These are phyloP conservation scores for Beris morrisii DNA, from an alignment of 2,888 invertebrate genomes.

Conservation along the genomic window DNA sequence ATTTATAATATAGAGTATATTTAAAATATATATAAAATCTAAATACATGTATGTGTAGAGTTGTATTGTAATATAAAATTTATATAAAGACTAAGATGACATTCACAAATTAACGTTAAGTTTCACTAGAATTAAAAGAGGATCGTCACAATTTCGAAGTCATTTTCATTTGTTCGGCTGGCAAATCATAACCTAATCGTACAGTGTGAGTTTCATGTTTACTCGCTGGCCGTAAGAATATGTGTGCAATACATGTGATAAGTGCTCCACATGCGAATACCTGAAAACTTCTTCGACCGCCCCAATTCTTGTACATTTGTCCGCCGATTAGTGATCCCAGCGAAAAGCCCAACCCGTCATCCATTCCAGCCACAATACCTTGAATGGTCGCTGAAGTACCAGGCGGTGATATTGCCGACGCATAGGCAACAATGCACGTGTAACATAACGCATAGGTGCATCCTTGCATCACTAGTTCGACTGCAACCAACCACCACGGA, in stretches of 20 bases:
- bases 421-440: constrained; percentile 75
- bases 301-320: constrained; percentile 64
- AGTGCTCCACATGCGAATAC: constrained; percentile 55
- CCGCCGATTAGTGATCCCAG: constrained; percentile 77
- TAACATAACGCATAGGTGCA: constrained; percentile 86
- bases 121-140: too few relatives aligned
- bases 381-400: constrained; percentile 84
- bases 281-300: constrained; percentile 63
- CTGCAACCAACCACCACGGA: constrained; percentile 80
- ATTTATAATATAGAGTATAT: too few relatives aligned
- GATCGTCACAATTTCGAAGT: constrained; percentile 3
- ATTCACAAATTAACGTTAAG: too few relatives aligned
- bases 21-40: too few relatives aligned
- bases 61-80: too few relatives aligned
- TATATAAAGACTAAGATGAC: too few relatives aligned
- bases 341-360: constrained; percentile 80
- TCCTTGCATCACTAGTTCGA: constrained; percentile 82
- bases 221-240: constrained; percentile 51
- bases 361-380: constrained; percentile 82
- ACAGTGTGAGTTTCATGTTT: constrained; percentile 43
- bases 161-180: constrained; percentile 35
- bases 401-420: constrained; percentile 66
- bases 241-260: constrained; percentile 52
- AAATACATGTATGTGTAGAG: too few relatives aligned
- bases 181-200: constrained; percentile 31